Percentiles rank a stretch among this genome's conserved stretches.
phyloP scores from a whole-genome alignment of 1,140 invertebrate genomes.

The Heliconius congener region DNA sequence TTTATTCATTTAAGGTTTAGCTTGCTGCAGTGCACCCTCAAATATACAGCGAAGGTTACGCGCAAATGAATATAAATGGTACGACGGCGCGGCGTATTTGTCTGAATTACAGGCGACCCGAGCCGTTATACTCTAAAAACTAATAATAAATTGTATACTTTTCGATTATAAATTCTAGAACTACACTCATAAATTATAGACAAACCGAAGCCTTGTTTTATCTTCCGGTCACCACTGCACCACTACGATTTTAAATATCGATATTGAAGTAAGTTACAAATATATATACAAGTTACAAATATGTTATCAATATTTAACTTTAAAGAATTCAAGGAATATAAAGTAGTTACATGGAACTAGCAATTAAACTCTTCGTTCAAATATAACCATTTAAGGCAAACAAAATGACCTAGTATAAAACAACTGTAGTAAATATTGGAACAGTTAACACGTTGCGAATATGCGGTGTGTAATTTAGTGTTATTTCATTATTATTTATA shows the following conservation, averaged over 20 bases:
- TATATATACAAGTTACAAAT: neutral
- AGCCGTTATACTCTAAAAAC: neutral
- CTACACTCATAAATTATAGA: neutral
- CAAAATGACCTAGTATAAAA: neutral
- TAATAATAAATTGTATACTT: neutral
- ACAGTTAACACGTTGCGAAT: neutral
- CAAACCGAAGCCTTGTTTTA: too few species aligned
- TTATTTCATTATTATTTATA: neutral
- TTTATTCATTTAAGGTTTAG: neutral
- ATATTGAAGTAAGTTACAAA: neutral
- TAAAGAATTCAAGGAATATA: neutral
- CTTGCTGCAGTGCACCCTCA: neutral
- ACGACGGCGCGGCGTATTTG: neutral
- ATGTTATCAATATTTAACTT: too few species aligned
- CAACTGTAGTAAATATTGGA: slow-evolving; percentile 1
- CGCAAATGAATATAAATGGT: slow-evolving; percentile 11
- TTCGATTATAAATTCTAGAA: neutral
- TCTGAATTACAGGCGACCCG: neutral
- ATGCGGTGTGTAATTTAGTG: neutral
- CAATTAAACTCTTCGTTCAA: neutral
- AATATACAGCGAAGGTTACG: slow-evolving; percentile 9
- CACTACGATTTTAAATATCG: too few species aligned
- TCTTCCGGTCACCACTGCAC: too few species aligned
- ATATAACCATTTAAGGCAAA: neutral
- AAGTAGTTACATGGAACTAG: neutral